phyloP scores from a whole-genome alignment of 2,113 vertebrate species.

The Casuarius casuarius region DNA sequence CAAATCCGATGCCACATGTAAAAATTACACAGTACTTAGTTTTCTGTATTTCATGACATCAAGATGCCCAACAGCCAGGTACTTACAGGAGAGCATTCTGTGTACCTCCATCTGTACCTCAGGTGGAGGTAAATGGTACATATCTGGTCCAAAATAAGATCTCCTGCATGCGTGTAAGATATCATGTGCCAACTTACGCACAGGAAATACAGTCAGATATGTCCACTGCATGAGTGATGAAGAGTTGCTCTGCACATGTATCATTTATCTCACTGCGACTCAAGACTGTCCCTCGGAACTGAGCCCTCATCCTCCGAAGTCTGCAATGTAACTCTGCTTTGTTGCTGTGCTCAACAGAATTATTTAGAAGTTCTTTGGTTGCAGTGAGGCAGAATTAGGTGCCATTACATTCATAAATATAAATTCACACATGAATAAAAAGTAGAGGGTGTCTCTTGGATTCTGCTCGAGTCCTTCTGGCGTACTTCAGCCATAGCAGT shows the following conservation, averaged over 20 bases:
- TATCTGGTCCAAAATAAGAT: neutral
- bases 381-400: neutral
- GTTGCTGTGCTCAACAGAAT: neutral
- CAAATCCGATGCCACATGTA: neutral
- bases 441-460: neutral
- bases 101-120: neutral
- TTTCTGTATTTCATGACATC: neutral
- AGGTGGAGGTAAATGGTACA: neutral
- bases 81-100: neutral
- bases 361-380: neutral
- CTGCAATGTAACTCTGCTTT: neutral
- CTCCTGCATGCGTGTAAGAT: neutral
- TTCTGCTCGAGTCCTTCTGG: neutral
- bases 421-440: neutral
- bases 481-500: neutral
- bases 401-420: neutral
- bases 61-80: neutral
- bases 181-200: rapidly evolving
- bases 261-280: neutral
- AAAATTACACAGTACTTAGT: neutral
- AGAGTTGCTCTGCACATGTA: neutral
- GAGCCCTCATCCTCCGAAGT: neutral
- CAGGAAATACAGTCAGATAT: neutral
- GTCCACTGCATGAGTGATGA: neutral
- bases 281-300: neutral